phyloP scores from a whole-genome alignment of 2,797 vertebrate species.

The Siniperca scherzeri region DNA sequence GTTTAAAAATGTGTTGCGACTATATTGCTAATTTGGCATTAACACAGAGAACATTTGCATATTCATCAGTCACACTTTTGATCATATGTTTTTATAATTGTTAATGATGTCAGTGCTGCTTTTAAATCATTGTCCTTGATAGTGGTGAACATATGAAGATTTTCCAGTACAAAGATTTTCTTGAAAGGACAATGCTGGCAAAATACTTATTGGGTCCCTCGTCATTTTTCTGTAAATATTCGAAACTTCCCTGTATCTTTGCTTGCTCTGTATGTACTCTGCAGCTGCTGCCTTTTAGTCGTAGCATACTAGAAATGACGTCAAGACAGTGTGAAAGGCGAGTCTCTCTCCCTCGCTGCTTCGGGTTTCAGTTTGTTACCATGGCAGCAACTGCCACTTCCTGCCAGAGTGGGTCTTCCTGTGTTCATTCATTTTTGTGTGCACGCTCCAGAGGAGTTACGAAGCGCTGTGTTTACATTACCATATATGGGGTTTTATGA shows the following conservation, averaged over 20 bases:
- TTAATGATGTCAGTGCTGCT: slow-evolving; percentile 45
- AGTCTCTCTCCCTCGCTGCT: slow-evolving; percentile 76
- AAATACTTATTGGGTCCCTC: slow-evolving; percentile 45
- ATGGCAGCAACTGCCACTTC: slow-evolving; percentile 89
- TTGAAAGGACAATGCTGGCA: slow-evolving; percentile 57
- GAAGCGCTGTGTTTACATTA: slow-evolving; percentile 83
- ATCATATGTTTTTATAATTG: slow-evolving; percentile 52
- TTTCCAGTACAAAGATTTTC: slow-evolving; percentile 64
- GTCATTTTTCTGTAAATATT: slow-evolving; percentile 64
- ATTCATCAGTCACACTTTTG: slow-evolving; percentile 62
- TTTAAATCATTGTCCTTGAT: slow-evolving; percentile 55
- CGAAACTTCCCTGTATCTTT: slow-evolving; percentile 70
- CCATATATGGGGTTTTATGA: slow-evolving; percentile 86
- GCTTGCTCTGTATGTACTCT: slow-evolving; percentile 72
- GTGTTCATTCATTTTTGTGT: slow-evolving; percentile 89
- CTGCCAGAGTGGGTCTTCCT: slow-evolving; percentile 87
- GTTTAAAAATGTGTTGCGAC: slow-evolving; percentile 35
- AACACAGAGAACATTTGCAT: slow-evolving; percentile 54
- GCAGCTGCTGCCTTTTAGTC: slow-evolving; percentile 77
- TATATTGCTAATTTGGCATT: slow-evolving; percentile 57
- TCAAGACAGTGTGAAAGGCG: slow-evolving; percentile 81
- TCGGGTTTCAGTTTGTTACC: slow-evolving; percentile 86
- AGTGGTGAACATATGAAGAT: slow-evolving; percentile 59
- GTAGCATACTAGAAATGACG: slow-evolving; percentile 86
- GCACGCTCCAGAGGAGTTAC: slow-evolving; percentile 76